phyloP scores from a whole-genome alignment of 2,888 invertebrate genomes.

The Macrophya alboannulata region DNA sequence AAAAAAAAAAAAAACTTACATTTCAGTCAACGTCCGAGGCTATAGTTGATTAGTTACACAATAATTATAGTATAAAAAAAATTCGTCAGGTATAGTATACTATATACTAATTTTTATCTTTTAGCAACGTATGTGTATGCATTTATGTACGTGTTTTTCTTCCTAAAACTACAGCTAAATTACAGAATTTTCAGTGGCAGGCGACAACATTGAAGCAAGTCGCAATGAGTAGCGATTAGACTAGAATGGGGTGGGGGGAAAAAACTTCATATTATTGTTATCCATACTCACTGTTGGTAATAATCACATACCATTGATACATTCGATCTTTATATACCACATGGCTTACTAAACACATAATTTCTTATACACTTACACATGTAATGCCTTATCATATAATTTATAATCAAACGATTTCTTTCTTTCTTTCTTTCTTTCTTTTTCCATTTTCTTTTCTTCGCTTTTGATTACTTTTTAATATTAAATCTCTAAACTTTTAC shows the following conservation, averaged over 20 bases:
- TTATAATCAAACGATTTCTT: conserved; percentile 24
- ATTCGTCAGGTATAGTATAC: conserved; percentile 38
- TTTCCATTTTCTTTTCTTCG: not conserved
- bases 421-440: not conserved
- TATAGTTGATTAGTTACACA: conserved; percentile 3
- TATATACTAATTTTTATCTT: conserved; percentile 21
- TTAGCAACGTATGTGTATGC: conserved; percentile 17
- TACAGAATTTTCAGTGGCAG: conserved; percentile 52
- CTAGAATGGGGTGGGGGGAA: conserved; percentile 44
- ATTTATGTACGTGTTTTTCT: not conserved
- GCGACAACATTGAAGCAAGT: conserved; percentile 51
- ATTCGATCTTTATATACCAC: conserved; percentile 35
- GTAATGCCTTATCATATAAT: conserved; percentile 32
- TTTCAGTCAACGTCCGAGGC: conserved; percentile 36
- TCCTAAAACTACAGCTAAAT: conserved; percentile 28
- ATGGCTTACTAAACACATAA: conserved; percentile 45
- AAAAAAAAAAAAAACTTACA: conserved; percentile 22
- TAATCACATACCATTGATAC: conserved; percentile 39
- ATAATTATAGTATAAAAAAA: conserved; percentile 25
- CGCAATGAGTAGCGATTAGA: conserved; percentile 47
- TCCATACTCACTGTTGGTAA: conserved; percentile 46
- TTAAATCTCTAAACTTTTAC: conserved; percentile 33
- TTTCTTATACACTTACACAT: conserved; percentile 27
- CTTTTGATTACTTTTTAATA: conserved; percentile 26
- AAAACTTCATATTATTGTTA: conserved; percentile 23